Percentiles rank a stretch among this genome's conserved stretches.
Conservation (phyloP, 2,888 invertebrate genomes). For the Dinocampus coccinellae region DNA sequence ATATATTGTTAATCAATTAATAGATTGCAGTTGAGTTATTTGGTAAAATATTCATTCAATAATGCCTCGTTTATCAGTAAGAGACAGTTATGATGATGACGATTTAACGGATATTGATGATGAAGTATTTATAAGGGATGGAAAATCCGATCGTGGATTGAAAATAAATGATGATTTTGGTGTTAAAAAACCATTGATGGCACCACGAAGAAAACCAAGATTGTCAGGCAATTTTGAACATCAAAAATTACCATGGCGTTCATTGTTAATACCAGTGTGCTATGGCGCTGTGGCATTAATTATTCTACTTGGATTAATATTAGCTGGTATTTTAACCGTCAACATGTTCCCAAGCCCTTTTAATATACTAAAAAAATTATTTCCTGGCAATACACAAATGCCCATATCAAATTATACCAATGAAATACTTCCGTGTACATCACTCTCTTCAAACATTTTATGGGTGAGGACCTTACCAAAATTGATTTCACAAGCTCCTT, state of each 20-base stretch:
- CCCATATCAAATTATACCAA: slow-evolving; percentile 54
- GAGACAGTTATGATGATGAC: slow-evolving; percentile 80
- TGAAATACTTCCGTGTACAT: slow-evolving; percentile 74
- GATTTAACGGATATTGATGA: slow-evolving; percentile 82
- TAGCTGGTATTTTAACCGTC: slow-evolving; percentile 75
- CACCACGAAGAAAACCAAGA: slow-evolving; percentile 76
- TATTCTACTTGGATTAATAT: slow-evolving; percentile 74
- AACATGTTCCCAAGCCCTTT: slow-evolving; percentile 77
- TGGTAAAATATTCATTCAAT: slow-evolving; percentile 68
- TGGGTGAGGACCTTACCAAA: slow-evolving; percentile 80
- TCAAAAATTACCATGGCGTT: slow-evolving; percentile 72
- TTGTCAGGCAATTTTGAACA: slow-evolving; percentile 70
- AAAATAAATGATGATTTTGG: slow-evolving; percentile 79
- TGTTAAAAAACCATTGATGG: slow-evolving; percentile 81
- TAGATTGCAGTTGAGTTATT: neutral
- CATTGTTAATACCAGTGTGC: slow-evolving; percentile 77
- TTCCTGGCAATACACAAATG: slow-evolving; percentile 57
- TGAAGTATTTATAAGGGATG: slow-evolving; percentile 83
- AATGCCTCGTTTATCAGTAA: slow-evolving; percentile 75
- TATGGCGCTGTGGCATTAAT: slow-evolving; percentile 76
- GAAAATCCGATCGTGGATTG: slow-evolving; percentile 75
- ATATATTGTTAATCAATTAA: neutral
- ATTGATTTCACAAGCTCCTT: slow-evolving; percentile 80
- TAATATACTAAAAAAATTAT: slow-evolving; percentile 75
- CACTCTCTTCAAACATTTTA: slow-evolving; percentile 73